phyloP scores from a whole-genome alignment of 2,113 vertebrate species.

The Todiramphus chloris region DNA sequence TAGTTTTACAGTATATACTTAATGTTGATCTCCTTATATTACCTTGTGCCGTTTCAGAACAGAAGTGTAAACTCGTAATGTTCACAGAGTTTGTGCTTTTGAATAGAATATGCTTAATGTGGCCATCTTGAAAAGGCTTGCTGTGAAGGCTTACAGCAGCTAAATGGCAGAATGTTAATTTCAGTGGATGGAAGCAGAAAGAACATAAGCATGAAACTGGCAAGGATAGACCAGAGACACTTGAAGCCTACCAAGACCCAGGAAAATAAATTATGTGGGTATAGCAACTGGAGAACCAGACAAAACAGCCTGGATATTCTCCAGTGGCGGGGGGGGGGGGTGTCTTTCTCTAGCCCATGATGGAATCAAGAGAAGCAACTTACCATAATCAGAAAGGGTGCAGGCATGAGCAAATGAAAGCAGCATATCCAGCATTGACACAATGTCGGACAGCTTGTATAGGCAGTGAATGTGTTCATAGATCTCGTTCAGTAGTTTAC shows the following conservation, averaged over 20 bases:
- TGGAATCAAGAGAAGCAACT: conserved; percentile 5
- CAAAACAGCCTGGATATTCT: not conserved
- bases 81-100: not conserved
- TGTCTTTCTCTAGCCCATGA: not conserved
- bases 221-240: not conserved
- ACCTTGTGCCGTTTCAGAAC: not conserved
- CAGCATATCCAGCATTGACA: conserved; percentile 97
- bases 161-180: not conserved
- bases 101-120: not conserved
- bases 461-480: conserved; percentile 92
- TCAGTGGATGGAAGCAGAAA: not conserved
- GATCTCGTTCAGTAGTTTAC: conserved; percentile 86
- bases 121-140: not conserved
- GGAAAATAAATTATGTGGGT: not conserved
- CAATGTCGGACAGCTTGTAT: conserved; percentile 92
- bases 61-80: not conserved
- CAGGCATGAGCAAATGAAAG: conserved; percentile 92
- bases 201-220: not conserved
- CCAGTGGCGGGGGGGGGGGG: not conserved
- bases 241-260: not conserved
- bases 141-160: not conserved
- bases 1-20: not conserved
- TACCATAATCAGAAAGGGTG: conserved; percentile 93
- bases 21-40: not conserved
- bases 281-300: not conserved